Percentiles rank a stretch among this genome's conserved stretches.
These are phyloP conservation scores for Netelia melanura DNA, from an alignment of 2,888 invertebrate species.

Conservation along the genomic window DNA sequence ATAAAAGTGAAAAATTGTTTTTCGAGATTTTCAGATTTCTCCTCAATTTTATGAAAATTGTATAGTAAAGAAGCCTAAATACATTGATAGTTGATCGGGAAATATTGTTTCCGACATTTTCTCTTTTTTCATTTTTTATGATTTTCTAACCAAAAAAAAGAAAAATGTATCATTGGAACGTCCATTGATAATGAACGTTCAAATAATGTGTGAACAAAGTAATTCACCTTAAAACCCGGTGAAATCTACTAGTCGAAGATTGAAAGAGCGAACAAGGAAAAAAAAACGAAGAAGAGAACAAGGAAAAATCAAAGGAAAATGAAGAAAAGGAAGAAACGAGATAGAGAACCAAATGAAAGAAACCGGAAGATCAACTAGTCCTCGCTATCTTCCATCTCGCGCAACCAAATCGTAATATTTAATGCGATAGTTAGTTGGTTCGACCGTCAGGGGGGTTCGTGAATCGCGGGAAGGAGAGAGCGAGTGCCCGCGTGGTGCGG, in stretches of 20 bases:
- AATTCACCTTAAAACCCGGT: not conserved
- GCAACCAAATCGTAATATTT: conserved; percentile 82
- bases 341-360: conserved; percentile 44
- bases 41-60: too few relatives aligned
- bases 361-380: conserved; percentile 34
- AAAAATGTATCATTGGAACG: too few relatives aligned
- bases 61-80: too few relatives aligned
- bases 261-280: conserved; percentile 35
- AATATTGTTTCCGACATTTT: too few relatives aligned
- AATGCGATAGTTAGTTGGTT: conserved; percentile 78
- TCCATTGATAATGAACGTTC: too few relatives aligned
- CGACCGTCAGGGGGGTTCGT: conserved; percentile 69
- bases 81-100: too few relatives aligned
- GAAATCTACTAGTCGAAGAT: conserved; percentile 32
- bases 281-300: conserved; percentile 49
- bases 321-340: conserved; percentile 27
- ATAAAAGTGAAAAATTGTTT: too few relatives aligned
- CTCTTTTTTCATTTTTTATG: too few relatives aligned
- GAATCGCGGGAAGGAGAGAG: conserved; percentile 57
- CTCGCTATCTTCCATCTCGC: conserved; percentile 76
- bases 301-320: conserved; percentile 62
- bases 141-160: too few relatives aligned
- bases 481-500: conserved; percentile 66
- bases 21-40: too few relatives aligned
- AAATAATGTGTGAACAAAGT: too few relatives aligned